phyloP scores from a whole-genome alignment of 2,888 invertebrate species.

The Pristionchus arcanus region DNA sequence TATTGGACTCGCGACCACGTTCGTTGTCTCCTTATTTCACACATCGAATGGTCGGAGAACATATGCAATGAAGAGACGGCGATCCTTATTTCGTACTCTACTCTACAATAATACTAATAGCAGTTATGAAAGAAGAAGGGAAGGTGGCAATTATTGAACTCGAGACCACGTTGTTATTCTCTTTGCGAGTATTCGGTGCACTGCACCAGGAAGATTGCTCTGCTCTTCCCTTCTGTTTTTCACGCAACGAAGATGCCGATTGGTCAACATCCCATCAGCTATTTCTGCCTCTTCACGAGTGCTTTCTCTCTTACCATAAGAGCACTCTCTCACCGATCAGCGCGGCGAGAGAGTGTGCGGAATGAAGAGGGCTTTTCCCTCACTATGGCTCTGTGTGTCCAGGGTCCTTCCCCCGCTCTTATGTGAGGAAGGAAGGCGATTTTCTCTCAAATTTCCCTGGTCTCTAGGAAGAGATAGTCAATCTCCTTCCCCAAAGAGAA shows the following conservation, averaged over 20 bases:
- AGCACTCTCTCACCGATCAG: no score
- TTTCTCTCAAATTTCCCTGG: background rate
- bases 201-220: background rate
- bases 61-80: no score
- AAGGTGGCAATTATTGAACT: background rate
- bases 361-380: no score
- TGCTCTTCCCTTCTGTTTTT: background rate
- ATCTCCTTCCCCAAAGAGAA: no score
- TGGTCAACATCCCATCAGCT: background rate
- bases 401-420: constrained; percentile 8
- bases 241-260: background rate
- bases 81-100: no score
- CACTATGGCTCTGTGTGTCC: background rate
- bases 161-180: background rate
- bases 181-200: background rate
- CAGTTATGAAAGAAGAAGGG: no score
- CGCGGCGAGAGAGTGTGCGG: no score
- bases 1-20: background rate
- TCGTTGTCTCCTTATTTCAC: no score
- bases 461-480: background rate
- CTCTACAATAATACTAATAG: no score
- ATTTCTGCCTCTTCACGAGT: constrained; percentile 1
- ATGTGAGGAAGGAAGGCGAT: background rate
- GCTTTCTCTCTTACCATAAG: no score
- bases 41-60: no score